Conservation (phyloP, 2,888 invertebrate species). For the Corythucha ciliata region DNA sequence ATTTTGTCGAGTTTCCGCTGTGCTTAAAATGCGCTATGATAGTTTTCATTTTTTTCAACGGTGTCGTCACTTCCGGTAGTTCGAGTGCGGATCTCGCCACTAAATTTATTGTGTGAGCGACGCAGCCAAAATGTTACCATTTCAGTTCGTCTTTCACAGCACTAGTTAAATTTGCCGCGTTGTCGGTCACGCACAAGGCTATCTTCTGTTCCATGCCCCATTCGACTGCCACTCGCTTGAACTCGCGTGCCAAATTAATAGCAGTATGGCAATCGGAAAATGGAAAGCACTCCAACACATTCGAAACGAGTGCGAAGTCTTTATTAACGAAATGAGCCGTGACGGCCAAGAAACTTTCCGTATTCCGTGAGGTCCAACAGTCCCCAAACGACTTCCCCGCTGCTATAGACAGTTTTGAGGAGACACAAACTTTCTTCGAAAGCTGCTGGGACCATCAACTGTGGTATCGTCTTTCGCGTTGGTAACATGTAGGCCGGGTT, state of each 20-base stretch:
- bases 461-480: conserved; percentile 18
- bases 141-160: conserved; percentile 31
- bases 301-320: conserved; percentile 14
- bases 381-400: conserved; percentile 31
- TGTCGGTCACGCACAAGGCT: conserved; percentile 27
- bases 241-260: conserved; percentile 15
- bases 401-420: background rate
- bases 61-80: background rate
- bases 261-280: conserved; percentile 34
- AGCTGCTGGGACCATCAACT: conserved; percentile 19
- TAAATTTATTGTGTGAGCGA: no score
- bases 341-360: conserved; percentile 36
- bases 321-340: conserved; percentile 37
- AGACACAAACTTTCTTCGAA: background rate
- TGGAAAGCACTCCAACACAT: conserved; percentile 24
- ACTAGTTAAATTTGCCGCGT: conserved; percentile 35
- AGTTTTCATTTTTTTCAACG: background rate
- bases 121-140: no score
- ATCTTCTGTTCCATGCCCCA: conserved; percentile 34
- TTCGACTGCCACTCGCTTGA: conserved; percentile 14
- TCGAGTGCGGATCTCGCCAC: no score
- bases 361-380: conserved; percentile 37
- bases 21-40: background rate
- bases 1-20: background rate
- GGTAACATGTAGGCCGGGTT: conserved; percentile 21